Evolutionary conservation across 2,888 invertebrate genomes (phyloP).

Genomic region (Dryococelus australis): DNA sequence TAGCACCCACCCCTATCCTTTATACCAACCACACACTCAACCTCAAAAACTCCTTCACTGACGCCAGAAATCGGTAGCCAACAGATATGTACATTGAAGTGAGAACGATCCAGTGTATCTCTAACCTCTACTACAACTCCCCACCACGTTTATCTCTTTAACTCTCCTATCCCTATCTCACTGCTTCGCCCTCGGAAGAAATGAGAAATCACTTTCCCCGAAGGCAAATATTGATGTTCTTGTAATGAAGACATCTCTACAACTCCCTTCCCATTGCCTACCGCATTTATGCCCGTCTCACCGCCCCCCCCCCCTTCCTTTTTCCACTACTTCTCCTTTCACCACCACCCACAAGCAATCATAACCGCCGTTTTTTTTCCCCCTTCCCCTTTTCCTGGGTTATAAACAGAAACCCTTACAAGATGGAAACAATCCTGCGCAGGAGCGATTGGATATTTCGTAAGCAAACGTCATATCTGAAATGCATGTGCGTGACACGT

Average conservation of each 20-base stretch:
- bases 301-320: too few relatives aligned
- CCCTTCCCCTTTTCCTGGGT: not conserved
- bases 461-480: not conserved
- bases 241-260: conserved; percentile 34
- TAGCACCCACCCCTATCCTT: not conserved
- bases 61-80: not conserved
- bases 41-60: not conserved
- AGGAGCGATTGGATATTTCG: not conserved
- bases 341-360: conserved; percentile 23
- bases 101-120: not conserved
- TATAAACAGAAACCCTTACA: not conserved
- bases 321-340: not conserved
- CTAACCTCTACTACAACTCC: not conserved
- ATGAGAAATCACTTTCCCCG: conserved; percentile 27
- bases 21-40: not conserved
- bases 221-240: conserved; percentile 37
- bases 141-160: not conserved
- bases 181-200: not conserved
- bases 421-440: not conserved
- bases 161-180: not conserved
- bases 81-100: not conserved
- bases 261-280: not conserved
- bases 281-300: not conserved
- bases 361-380: not conserved
- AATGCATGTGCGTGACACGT: not conserved